Evolutionary conservation across 1,140 invertebrate species (phyloP).

Genomic region (Rhyacophila brunnea): DNA sequence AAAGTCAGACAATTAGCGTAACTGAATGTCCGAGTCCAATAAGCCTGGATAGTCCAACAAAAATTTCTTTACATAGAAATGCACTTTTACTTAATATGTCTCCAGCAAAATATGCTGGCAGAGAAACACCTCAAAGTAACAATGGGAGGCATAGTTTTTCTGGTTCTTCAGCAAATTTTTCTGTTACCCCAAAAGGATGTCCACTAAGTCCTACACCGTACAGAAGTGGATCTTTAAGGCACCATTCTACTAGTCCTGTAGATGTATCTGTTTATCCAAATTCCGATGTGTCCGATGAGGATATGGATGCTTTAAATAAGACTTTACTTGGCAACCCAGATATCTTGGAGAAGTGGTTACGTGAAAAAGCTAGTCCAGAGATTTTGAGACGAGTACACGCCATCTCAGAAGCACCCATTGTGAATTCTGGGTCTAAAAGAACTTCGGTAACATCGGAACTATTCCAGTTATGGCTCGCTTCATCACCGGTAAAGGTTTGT

Average conservation of each 20-base stretch:
- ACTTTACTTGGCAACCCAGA: slow-evolving; percentile 57
- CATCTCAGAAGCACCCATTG: slow-evolving; percentile 52
- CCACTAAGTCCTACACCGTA: slow-evolving; percentile 23
- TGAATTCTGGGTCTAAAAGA: slow-evolving; percentile 56
- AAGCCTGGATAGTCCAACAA: slow-evolving; percentile 2
- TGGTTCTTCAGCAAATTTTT: slow-evolving; percentile 13
- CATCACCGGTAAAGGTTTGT: slow-evolving; percentile 69
- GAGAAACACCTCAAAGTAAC: slow-evolving; percentile 2
- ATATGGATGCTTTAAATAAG: slow-evolving; percentile 27
- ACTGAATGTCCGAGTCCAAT: slow-evolving; percentile 22
- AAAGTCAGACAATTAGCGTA: slow-evolving; percentile 28
- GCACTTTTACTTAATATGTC: slow-evolving; percentile 4
- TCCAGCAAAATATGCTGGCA: slow-evolving; percentile 1
- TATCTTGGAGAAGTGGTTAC: slow-evolving; percentile 68
- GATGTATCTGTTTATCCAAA: slow-evolving; percentile 9
- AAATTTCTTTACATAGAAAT: slow-evolving; percentile 7
- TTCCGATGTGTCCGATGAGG: slow-evolving; percentile 29
- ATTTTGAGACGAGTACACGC: slow-evolving; percentile 56
- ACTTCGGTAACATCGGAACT: slow-evolving; percentile 82
- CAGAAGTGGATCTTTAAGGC: slow-evolving; percentile 9
- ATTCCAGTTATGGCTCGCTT: slow-evolving; percentile 78
- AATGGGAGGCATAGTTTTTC: slow-evolving; percentile 20
- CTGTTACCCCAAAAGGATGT: slow-evolving; percentile 10
- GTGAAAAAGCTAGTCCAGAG: slow-evolving; percentile 68
- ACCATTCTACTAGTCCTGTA: slow-evolving; percentile 24